Conservation (phyloP, 53 echinoderm and acorn worm species). For the Apostichopus leukothele region DNA sequence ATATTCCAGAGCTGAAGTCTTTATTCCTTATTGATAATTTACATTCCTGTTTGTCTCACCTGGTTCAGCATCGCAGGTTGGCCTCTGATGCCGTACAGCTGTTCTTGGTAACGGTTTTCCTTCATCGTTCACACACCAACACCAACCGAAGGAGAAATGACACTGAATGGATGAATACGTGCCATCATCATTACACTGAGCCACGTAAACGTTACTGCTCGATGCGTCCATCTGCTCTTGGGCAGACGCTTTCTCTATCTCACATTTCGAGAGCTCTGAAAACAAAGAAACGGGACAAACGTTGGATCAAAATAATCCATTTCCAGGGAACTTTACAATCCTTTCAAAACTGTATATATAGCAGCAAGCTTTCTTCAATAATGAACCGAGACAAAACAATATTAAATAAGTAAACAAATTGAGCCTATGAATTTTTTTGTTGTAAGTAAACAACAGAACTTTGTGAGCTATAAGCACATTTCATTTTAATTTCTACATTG, state of each 20-base stretch:
- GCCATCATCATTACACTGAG: conserved; percentile 91
- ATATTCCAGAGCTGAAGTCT: too few relatives aligned
- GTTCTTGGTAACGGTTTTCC: conserved; percentile 94
- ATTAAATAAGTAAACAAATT: too few relatives aligned
- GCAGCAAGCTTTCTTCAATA: too few relatives aligned
- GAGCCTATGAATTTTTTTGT: too few relatives aligned
- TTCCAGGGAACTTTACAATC: too few relatives aligned
- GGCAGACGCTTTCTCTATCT: conserved; percentile 70
- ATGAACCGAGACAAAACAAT: too few relatives aligned
- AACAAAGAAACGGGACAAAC: not conserved
- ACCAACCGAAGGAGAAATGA: conserved; percentile 85
- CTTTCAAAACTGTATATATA: too few relatives aligned
- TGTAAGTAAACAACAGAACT: too few relatives aligned
- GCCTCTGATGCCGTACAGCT: conserved; percentile 69
- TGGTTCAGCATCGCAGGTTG: conserved; percentile 70
- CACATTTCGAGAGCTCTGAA: conserved; percentile 79
- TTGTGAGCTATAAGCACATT: too few relatives aligned
- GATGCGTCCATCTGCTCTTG: conserved; percentile 59
- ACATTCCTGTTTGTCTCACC: conserved; percentile 46
- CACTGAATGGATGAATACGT: conserved; percentile 80
- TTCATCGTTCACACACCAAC: conserved; percentile 92
- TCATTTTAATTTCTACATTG: too few relatives aligned
- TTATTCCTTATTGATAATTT: too few relatives aligned
- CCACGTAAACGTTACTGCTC: conserved; percentile 69
- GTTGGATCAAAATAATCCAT: too few relatives aligned